Evolutionary conservation across 2,113 vertebrate genomes (phyloP).

Genomic region (Notechis scutatus): DNA sequence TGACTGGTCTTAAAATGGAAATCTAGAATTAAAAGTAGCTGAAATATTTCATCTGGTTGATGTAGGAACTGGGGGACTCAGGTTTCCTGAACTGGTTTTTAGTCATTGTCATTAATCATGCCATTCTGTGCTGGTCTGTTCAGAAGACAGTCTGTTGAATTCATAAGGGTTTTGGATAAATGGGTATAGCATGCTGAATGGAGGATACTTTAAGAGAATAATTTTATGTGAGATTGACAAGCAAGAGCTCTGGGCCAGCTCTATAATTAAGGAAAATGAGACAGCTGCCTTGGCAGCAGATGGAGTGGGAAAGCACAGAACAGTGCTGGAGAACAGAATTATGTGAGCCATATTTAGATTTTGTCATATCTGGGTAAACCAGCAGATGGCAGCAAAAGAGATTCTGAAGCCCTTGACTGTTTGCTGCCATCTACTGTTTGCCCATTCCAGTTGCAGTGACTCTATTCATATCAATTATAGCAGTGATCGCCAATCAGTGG

Average conservation of each 20-base stretch:
- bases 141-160: not conserved
- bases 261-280: not conserved
- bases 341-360: not conserved
- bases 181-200: not conserved
- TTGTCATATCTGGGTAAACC: not conserved
- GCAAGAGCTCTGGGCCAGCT: not conserved
- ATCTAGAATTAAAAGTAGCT: not conserved
- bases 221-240: not conserved
- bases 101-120: not conserved
- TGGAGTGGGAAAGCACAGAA: not conserved
- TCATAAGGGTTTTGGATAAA: not conserved
- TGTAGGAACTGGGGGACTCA: not conserved
- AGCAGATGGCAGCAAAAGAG: not conserved
- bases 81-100: not conserved
- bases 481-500: no score
- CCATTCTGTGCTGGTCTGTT: not conserved
- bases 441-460: not conserved
- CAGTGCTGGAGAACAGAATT: not conserved
- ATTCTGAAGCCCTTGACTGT: not conserved
- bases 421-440: not conserved
- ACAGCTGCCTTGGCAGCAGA: not conserved
- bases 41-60: not conserved
- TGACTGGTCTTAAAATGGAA: not conserved
- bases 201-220: not conserved
- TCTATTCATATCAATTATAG: not conserved